phyloP scores from a whole-genome alignment of 2,797 vertebrate species.

The Myotis pilosus region DNA sequence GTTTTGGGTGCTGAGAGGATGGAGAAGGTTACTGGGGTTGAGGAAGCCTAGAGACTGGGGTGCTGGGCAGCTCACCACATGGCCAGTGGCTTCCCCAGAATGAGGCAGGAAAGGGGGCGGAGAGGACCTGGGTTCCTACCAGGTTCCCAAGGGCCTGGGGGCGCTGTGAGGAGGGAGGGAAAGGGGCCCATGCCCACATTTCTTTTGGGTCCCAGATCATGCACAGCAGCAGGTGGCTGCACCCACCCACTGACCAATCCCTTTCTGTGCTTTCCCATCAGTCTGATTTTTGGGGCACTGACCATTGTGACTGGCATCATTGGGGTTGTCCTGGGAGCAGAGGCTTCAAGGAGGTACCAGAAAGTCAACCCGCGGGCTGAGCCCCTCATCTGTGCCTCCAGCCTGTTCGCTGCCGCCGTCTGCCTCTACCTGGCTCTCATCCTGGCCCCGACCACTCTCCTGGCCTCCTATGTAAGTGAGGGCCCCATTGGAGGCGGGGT shows the following conservation, averaged over 20 bases:
- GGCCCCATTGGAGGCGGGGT: background rate
- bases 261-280: conserved; percentile 74
- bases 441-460: conserved; percentile 86
- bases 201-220: background rate
- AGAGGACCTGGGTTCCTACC: background rate
- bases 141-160: background rate
- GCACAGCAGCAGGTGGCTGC: background rate
- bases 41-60: background rate
- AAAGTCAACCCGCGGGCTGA: conserved; percentile 86
- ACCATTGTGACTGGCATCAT: conserved; percentile 89
- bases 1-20: background rate
- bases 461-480: conserved; percentile 89
- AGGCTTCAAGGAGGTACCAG: conserved; percentile 84
- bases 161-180: background rate
- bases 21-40: background rate
- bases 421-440: conserved; percentile 89
- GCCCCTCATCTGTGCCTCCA: conserved; percentile 91
- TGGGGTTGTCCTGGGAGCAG: conserved; percentile 88
- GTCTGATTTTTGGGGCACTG: conserved; percentile 91
- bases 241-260: background rate
- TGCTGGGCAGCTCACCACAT: background rate
- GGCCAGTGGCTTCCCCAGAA: background rate
- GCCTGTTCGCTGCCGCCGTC: conserved; percentile 88
- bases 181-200: too few species aligned
- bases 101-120: background rate